Conservation (phyloP, 53 echinoderm and acorn worm species). For the Paracentrotus lividus region DNA sequence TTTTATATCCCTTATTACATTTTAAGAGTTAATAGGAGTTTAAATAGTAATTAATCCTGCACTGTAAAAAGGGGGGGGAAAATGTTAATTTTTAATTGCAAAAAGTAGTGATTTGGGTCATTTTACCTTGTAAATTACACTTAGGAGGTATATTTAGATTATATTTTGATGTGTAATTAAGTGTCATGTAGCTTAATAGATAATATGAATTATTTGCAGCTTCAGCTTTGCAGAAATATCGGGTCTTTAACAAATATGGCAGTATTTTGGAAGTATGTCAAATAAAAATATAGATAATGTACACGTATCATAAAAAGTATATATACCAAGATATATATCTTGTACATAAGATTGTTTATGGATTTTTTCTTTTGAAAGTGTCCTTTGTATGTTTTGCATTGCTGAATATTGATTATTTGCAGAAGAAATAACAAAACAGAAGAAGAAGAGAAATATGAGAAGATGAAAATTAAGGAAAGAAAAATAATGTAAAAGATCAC, state of each 20-base stretch:
- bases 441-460: background rate
- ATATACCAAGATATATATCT: background rate
- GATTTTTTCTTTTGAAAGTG: conserved; percentile 62
- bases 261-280: background rate
- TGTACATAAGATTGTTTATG: conserved; percentile 58
- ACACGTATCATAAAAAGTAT: background rate
- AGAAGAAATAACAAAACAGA: background rate
- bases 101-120: background rate
- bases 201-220: background rate
- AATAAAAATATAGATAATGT: conserved; percentile 1
- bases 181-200: background rate
- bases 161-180: background rate
- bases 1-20: background rate
- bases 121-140: background rate
- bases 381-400: conserved; percentile 44
- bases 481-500: conserved; percentile 36
- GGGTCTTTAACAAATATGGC: background rate
- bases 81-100: background rate
- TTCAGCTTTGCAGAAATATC: background rate
- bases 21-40: background rate
- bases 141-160: background rate
- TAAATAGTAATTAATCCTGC: background rate
- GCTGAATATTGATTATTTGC: conserved; percentile 37
- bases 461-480: background rate
- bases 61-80: background rate